These are phyloP conservation scores for Calameuta pallipes DNA, from an alignment of 2,888 invertebrate species.

Conservation along the genomic window DNA sequence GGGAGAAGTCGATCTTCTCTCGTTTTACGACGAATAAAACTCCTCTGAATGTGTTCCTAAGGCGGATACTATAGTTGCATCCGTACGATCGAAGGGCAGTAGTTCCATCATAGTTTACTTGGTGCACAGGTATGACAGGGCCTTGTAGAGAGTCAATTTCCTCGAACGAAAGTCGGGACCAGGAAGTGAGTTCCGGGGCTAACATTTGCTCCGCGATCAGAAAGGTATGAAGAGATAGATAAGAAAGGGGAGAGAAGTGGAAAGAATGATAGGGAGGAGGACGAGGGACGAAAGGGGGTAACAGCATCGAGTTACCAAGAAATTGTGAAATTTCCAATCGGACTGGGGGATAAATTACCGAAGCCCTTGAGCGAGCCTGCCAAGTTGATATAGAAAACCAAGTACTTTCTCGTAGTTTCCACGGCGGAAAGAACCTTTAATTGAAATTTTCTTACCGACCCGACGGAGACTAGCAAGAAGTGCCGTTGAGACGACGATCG, in stretches of 20 bases:
- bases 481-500: background rate
- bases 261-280: background rate
- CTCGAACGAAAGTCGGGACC: slow-evolving; percentile 32
- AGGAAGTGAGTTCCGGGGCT: slow-evolving; percentile 16
- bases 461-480: background rate
- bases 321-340: background rate
- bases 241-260: background rate
- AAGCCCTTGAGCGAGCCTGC: background rate
- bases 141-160: slow-evolving; percentile 45
- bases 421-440: background rate
- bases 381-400: background rate
- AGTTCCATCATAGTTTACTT: slow-evolving; percentile 34
- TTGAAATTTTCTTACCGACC: background rate
- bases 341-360: background rate
- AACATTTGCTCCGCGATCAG: background rate
- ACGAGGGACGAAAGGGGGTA: background rate
- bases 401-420: background rate
- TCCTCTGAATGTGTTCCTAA: slow-evolving; percentile 30
- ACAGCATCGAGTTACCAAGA: slow-evolving; percentile 1
- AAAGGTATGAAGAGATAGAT: background rate
- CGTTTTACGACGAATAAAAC: slow-evolving; percentile 48
- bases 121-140: slow-evolving; percentile 21
- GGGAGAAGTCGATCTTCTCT: slow-evolving; percentile 26
- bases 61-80: slow-evolving; percentile 20
- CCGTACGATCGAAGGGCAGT: slow-evolving; percentile 5